Conservation (phyloP, 2,113 vertebrate species). For the Marmota flaviventris region DNA sequence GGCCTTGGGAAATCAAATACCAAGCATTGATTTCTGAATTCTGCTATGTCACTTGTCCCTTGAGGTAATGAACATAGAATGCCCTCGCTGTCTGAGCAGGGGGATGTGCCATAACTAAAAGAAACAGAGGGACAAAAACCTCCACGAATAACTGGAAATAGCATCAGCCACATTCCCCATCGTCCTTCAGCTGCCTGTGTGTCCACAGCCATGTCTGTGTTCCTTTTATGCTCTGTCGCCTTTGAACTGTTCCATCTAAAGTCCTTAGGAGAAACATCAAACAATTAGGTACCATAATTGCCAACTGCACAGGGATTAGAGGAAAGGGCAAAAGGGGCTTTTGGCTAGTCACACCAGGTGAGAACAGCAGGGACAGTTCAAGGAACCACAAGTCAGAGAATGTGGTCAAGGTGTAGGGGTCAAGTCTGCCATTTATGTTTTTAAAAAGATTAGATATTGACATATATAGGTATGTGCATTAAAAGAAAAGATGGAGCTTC, state of each 20-base stretch:
- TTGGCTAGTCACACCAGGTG: background rate
- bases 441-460: background rate
- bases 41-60: background rate
- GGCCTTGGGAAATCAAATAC: slow-evolving; percentile 54
- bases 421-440: background rate
- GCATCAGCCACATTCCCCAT: background rate
- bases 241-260: slow-evolving; percentile 48
- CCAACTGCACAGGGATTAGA: background rate
- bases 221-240: slow-evolving; percentile 42
- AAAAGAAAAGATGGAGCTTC: background rate
- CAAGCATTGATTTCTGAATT: slow-evolving; percentile 57
- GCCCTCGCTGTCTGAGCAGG: background rate
- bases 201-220: background rate
- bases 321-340: background rate
- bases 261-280: slow-evolving; percentile 52
- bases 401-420: background rate
- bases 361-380: background rate
- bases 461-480: background rate
- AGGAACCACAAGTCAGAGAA: slow-evolving; percentile 18
- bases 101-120: background rate
- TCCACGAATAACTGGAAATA: background rate
- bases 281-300: slow-evolving; percentile 54
- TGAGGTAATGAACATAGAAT: background rate
- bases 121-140: background rate
- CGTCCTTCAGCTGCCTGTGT: background rate